Evolutionary conservation across 1,140 invertebrate species (phyloP).

Genomic region (Epicauta chinensis): DNA sequence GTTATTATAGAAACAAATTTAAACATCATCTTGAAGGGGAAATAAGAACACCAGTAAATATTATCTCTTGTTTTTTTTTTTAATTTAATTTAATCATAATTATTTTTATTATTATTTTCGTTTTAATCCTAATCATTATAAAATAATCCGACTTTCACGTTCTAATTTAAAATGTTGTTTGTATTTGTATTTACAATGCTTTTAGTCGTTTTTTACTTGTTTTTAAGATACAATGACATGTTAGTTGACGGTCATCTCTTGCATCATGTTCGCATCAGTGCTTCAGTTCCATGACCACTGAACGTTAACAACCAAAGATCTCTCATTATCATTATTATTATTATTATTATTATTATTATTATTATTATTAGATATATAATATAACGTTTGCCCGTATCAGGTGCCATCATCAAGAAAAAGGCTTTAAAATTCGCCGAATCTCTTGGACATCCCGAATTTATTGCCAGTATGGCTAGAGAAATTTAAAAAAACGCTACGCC

Average conservation of each 20-base stretch:
- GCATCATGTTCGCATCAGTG: conserved; percentile 12
- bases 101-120: too few species aligned
- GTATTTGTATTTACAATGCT: too few species aligned
- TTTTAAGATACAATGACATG: conserved; percentile 4
- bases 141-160: conserved; percentile 2
- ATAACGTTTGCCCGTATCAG: too few species aligned
- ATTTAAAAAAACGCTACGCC: too few species aligned
- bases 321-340: neutral
- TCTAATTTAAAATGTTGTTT: neutral
- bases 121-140: neutral
- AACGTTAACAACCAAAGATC: conserved; percentile 5
- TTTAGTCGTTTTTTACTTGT: neutral
- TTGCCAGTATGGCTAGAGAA: too few species aligned
- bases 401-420: too few species aligned
- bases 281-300: conserved; percentile 14
- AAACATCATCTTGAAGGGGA: conserved; percentile 2
- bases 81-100: too few species aligned
- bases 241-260: conserved; percentile 7
- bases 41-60: conserved; percentile 4
- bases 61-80: neutral
- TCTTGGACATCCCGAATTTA: too few species aligned
- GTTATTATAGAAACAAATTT: neutral
- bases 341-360: too few species aligned
- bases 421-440: too few species aligned
- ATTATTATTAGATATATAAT: too few species aligned